These are phyloP conservation scores for Crossocerus cetratus DNA, from an alignment of 2,888 invertebrate genomes.

Conservation along the genomic window DNA sequence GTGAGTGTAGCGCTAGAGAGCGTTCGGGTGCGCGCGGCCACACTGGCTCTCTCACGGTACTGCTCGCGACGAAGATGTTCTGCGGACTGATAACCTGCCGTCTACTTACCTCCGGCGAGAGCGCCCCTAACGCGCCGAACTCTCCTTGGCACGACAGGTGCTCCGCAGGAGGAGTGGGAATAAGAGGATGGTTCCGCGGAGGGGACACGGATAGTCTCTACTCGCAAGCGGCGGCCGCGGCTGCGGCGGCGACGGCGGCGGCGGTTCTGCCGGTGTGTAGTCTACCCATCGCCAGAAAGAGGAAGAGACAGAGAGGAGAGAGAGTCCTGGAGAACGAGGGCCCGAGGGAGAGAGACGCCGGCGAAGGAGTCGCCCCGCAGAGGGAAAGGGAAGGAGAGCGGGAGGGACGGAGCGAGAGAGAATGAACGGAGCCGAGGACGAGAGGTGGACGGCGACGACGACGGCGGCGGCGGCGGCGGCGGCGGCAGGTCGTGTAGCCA, in stretches of 20 bases:
- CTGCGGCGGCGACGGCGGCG: slow-evolving; percentile 41
- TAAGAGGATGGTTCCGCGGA: slow-evolving; percentile 62
- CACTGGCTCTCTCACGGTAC: slow-evolving; percentile 57
- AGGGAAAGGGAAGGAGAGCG: slow-evolving; percentile 12
- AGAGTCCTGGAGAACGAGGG: slow-evolving; percentile 6
- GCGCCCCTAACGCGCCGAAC: slow-evolving; percentile 69
- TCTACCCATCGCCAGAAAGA: slow-evolving; percentile 36
- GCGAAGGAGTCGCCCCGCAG: background rate
- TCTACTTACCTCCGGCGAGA: slow-evolving; percentile 73
- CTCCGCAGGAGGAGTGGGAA: slow-evolving; percentile 67
- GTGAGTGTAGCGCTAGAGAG: slow-evolving; percentile 14
- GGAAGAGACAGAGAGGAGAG: slow-evolving; percentile 26
- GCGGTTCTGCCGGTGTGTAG: slow-evolving; percentile 32
- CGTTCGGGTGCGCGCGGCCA: slow-evolving; percentile 45
- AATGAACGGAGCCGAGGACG: slow-evolving; percentile 43
- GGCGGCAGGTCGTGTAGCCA: slow-evolving; percentile 46
- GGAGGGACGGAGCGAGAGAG: slow-evolving; percentile 24
- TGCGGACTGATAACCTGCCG: slow-evolving; percentile 76
- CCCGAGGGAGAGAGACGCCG: slow-evolving; percentile 24
- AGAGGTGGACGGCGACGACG: slow-evolving; percentile 56
- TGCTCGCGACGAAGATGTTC: slow-evolving; percentile 75
- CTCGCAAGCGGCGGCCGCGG: slow-evolving; percentile 36
- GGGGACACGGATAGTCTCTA: slow-evolving; percentile 60
- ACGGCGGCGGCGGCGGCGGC: slow-evolving; percentile 47
- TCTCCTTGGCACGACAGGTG: slow-evolving; percentile 72